Conservation (phyloP, 2,113 vertebrate genomes). For the Cinclus mexicanus region DNA sequence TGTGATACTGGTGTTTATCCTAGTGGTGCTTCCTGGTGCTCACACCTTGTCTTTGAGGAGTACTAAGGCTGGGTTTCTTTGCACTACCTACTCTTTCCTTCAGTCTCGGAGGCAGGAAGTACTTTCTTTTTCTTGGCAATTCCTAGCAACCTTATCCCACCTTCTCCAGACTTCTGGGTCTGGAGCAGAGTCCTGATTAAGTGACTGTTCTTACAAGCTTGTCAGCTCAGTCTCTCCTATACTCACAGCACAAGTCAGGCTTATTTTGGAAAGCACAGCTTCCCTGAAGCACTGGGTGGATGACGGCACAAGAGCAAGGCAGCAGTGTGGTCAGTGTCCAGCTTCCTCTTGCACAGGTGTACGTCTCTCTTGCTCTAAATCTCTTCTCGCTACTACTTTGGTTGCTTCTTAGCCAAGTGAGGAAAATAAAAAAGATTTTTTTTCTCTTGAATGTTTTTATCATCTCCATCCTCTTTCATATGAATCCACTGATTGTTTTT, state of each 20-base stretch:
- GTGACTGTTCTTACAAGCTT: neutral
- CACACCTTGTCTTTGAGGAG: neutral
- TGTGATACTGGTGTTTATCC: neutral
- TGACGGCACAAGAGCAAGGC: neutral
- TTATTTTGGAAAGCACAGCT: neutral
- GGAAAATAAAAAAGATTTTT: neutral
- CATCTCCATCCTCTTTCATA: neutral
- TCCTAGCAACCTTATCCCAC: neutral
- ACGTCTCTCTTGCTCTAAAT: neutral
- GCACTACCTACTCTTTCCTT: neutral
- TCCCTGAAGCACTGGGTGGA: neutral
- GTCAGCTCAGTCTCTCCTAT: neutral
- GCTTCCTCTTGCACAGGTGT: neutral
- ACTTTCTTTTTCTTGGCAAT: neutral
- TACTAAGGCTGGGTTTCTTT: neutral
- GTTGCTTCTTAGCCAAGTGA: neutral
- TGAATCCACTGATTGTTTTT: neutral
- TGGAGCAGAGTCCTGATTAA: neutral
- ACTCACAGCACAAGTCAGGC: neutral
- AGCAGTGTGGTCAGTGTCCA: neutral
- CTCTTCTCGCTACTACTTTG: neutral
- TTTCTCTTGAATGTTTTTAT: neutral
- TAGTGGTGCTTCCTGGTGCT: neutral
- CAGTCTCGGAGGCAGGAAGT: neutral
- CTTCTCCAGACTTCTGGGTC: neutral